Conservation (phyloP, 2,113 vertebrate species). For the Gopherus evgoodei region DNA sequence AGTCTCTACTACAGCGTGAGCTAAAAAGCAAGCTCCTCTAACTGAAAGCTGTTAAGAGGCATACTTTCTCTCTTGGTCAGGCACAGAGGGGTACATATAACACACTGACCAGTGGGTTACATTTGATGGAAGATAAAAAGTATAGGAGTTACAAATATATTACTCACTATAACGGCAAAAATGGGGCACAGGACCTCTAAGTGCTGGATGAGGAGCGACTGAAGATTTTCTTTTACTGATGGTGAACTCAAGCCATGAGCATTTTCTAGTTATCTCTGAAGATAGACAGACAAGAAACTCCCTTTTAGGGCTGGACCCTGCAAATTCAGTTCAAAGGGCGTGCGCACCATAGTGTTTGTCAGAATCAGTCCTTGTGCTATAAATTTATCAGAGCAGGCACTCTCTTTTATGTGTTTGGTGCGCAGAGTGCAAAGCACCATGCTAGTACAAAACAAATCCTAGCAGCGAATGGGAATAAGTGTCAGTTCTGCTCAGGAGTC, state of each 20-base stretch:
- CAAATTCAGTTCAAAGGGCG: background rate
- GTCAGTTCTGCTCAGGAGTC: background rate
- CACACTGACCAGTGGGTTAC: background rate
- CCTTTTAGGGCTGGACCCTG: background rate
- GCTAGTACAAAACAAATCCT: background rate
- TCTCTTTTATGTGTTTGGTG: background rate
- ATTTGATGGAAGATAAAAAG: background rate
- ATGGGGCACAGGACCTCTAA: rapidly evolving
- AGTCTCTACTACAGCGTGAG: background rate
- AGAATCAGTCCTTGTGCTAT: background rate
- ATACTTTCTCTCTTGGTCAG: background rate
- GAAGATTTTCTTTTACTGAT: background rate
- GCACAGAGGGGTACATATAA: background rate
- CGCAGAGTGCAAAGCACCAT: background rate
- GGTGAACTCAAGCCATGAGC: background rate
- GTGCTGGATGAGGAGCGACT: background rate
- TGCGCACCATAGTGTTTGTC: background rate
- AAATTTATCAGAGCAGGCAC: background rate
- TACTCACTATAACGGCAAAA: background rate
- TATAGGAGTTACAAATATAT: background rate
- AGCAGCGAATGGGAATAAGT: background rate
- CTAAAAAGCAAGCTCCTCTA: background rate
- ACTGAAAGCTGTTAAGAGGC: background rate
- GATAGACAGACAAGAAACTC: background rate
- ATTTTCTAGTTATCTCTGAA: background rate